These are phyloP conservation scores for Etheostoma cragini DNA, from an alignment of 2,113 vertebrate genomes.

Conservation along the genomic window DNA sequence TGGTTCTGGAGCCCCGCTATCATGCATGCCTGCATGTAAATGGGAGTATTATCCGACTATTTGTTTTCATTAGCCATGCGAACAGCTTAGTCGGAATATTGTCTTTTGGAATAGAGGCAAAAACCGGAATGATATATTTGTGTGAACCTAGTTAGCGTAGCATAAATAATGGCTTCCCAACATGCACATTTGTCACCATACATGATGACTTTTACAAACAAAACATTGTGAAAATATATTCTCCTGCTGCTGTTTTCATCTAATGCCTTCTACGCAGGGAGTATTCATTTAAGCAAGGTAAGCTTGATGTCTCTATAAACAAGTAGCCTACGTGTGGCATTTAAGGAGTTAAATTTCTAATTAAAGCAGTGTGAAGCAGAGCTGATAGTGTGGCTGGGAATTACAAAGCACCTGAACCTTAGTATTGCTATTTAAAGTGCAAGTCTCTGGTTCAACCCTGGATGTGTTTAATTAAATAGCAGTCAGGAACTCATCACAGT, in stretches of 20 bases:
- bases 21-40: too few relatives aligned
- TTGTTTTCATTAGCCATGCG: too few relatives aligned
- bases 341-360: slow-evolving; percentile 55
- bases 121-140: too few relatives aligned
- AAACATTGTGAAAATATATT: not conserved
- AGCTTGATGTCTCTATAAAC: slow-evolving; percentile 37
- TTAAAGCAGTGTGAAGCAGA: slow-evolving; percentile 48
- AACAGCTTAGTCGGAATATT: too few relatives aligned
- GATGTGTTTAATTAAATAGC: slow-evolving; percentile 64
- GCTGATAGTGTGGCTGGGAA: slow-evolving; percentile 57
- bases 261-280: not conserved
- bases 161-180: not conserved
- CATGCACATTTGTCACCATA: not conserved
- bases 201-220: slow-evolving; percentile 9
- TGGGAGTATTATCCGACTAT: too few relatives aligned
- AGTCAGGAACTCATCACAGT: slow-evolving; percentile 54
- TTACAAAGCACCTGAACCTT: slow-evolving; percentile 55
- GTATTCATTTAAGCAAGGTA: not conserved
- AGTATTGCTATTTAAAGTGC: slow-evolving; percentile 55
- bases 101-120: too few relatives aligned
- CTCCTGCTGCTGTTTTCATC: not conserved
- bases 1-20: too few relatives aligned
- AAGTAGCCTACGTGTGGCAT: slow-evolving; percentile 1
- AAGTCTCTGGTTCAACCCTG: slow-evolving; percentile 50
- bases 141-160: too few relatives aligned